Evolutionary conservation across 2,113 vertebrate genomes (phyloP).

Genomic region (Salvelinus alpinus): DNA sequence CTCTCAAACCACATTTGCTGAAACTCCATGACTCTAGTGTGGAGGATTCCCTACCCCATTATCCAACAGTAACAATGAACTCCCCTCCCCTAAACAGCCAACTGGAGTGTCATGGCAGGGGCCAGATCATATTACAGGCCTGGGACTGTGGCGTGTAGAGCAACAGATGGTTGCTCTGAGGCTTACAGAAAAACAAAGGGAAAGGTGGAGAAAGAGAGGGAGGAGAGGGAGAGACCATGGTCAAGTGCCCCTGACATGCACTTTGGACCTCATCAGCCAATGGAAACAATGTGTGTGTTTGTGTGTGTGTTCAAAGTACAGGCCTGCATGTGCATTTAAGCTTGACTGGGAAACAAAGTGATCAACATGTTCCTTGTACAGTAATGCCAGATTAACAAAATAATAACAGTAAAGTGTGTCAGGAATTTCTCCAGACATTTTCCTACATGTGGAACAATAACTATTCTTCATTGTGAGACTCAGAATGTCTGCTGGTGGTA

Average conservation of each 20-base stretch:
- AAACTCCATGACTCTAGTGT: slow-evolving; percentile 22
- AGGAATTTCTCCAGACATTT: not conserved
- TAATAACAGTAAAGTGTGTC: not conserved
- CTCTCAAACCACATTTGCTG: not conserved
- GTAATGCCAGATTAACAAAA: no score
- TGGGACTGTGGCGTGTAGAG: slow-evolving; percentile 54
- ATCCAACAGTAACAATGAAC: slow-evolving; percentile 13
- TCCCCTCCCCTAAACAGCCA: slow-evolving; percentile 49
- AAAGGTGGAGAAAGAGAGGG: slow-evolving; percentile 47
- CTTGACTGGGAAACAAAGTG: not conserved
- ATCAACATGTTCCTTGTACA: not conserved
- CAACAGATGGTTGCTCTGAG: slow-evolving; percentile 65
- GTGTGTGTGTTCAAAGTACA: not conserved
- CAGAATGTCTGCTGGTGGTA: not conserved
- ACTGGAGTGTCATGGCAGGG: slow-evolving; percentile 51
- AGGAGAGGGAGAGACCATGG: slow-evolving; percentile 21
- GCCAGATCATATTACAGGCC: slow-evolving; percentile 62
- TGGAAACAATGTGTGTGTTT: not conserved
- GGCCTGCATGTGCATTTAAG: not conserved
- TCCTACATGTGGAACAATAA: not conserved
- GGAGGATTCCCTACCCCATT: slow-evolving; percentile 48
- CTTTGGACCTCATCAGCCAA: slow-evolving; percentile 11
- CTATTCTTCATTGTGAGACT: not conserved
- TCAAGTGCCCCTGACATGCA: slow-evolving; percentile 18
- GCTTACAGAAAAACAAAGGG: slow-evolving; percentile 50